phyloP scores from a whole-genome alignment of 2,888 invertebrate genomes.

The Serripes groenlandicus region DNA sequence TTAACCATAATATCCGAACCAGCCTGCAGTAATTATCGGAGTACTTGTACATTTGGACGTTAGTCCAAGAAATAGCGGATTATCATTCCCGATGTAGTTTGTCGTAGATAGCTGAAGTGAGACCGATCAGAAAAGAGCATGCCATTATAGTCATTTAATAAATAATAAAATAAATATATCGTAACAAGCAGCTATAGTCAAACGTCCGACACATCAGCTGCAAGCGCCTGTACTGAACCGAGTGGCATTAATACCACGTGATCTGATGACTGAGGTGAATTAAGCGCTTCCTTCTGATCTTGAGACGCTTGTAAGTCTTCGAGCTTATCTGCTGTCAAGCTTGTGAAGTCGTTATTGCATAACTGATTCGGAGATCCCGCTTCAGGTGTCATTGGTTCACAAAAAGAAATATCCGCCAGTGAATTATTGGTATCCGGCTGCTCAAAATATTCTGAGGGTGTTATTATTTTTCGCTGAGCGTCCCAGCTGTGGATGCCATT shows the following conservation, averaged over 20 bases:
- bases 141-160: no score
- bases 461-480: neutral
- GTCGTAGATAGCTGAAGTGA: no score
- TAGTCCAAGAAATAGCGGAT: no score
- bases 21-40: no score
- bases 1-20: no score
- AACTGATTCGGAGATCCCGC: constrained; percentile 2
- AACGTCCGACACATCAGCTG: constrained; percentile 54
- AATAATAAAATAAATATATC: no score
- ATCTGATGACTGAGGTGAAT: constrained; percentile 25
- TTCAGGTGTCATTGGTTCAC: constrained; percentile 29
- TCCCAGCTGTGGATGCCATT: constrained; percentile 8
- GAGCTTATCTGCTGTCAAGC: neutral
- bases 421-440: constrained; percentile 4
- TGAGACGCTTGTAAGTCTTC: neutral
- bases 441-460: neutral
- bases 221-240: constrained; percentile 56
- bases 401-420: constrained; percentile 26
- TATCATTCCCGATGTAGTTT: no score
- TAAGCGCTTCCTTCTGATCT: neutral
- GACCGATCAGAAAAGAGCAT: no score
- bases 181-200: constrained; percentile 18
- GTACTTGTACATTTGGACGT: no score
- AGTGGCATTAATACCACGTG: constrained; percentile 55
- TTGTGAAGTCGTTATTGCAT: constrained; percentile 11